Conservation (phyloP, 2,113 vertebrate species). For the Ptilonorhynchus violaceus region DNA sequence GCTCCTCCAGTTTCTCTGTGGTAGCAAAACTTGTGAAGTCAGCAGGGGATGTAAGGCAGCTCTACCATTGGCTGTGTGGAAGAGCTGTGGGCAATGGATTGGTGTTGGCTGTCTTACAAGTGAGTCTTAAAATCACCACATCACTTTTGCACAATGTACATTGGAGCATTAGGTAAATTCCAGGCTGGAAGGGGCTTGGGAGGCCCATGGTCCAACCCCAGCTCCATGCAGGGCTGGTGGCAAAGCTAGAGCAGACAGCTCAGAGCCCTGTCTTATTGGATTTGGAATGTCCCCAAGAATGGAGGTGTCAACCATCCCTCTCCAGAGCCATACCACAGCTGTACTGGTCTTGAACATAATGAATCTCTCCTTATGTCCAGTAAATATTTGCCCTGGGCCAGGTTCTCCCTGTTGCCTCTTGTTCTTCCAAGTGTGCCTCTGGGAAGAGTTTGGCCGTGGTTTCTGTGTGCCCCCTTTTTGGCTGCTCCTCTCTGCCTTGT, state of each 20-base stretch:
- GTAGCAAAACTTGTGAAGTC: not conserved
- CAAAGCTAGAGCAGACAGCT: not conserved
- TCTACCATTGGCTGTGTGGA: not conserved
- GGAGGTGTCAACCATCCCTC: not conserved
- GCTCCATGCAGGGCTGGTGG: not conserved
- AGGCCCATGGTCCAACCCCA: not conserved
- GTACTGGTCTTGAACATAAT: not conserved
- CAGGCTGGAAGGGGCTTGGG: not conserved
- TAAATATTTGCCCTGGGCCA: not conserved
- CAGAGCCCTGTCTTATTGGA: not conserved
- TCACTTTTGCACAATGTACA: accelerated
- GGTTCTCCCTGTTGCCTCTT: not conserved
- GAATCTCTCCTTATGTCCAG: not conserved
- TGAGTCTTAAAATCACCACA: not conserved
- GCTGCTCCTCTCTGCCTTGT: not conserved
- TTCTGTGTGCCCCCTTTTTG: not conserved
- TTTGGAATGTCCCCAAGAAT: not conserved
- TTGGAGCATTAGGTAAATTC: not conserved
- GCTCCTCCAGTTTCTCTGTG: not conserved
- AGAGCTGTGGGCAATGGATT: not conserved
- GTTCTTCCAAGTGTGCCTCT: not conserved
- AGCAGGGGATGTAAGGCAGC: not conserved
- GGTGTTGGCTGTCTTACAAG: not conserved
- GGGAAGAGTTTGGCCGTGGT: not conserved
- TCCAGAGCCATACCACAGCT: not conserved